Percentiles rank a stretch among this genome's conserved stretches.
Evolutionary conservation across 2,888 invertebrate species (phyloP).

Genomic region (Brachylomia viminalis): DNA sequence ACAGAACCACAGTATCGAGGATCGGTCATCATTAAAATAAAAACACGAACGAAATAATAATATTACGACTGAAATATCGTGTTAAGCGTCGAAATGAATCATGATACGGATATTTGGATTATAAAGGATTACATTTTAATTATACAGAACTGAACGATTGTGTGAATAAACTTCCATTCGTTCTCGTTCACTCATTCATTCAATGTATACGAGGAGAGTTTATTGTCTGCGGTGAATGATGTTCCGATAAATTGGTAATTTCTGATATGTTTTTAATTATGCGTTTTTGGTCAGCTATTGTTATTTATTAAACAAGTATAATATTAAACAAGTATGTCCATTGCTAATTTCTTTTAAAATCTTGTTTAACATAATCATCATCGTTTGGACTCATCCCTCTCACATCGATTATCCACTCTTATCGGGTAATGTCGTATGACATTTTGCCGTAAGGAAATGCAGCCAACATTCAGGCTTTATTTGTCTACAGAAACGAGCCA

Average conservation of each 20-base stretch:
- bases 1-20: neutral
- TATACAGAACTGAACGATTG: conserved; percentile 52
- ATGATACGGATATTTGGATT: conserved; percentile 46
- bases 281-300: neutral
- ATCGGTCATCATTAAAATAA: conserved; percentile 23
- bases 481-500: too few relatives aligned
- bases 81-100: conserved; percentile 47
- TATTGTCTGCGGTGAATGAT: conserved; percentile 56
- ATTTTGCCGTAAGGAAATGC: too few relatives aligned
- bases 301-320: conserved; percentile 7
- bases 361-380: neutral
- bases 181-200: conserved; percentile 44
- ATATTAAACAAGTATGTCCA: neutral
- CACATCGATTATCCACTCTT: too few relatives aligned
- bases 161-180: conserved; percentile 52
- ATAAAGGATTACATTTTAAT: conserved; percentile 62
- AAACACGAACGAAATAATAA: neutral
- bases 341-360: neutral
- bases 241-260: conserved; percentile 33
- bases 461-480: too few relatives aligned
- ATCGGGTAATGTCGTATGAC: too few relatives aligned
- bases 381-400: neutral
- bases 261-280: conserved; percentile 2
- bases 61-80: conserved; percentile 25
- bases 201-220: conserved; percentile 34